These are phyloP conservation scores for Mystacides longicornis DNA, from an alignment of 2,888 invertebrate species.

Conservation along the genomic window DNA sequence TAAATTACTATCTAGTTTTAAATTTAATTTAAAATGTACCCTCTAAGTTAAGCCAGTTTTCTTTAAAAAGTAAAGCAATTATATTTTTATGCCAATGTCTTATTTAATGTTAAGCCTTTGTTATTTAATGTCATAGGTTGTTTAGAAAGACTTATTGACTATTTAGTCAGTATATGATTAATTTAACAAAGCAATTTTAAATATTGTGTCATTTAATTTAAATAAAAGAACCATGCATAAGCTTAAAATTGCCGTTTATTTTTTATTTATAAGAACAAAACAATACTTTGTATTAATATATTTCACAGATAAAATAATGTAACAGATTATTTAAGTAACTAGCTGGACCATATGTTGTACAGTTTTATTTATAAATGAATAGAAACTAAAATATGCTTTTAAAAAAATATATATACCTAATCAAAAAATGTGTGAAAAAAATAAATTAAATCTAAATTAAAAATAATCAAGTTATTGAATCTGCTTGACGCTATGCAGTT, in stretches of 20 bases:
- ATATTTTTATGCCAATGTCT: not conserved
- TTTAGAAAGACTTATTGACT: too few relatives aligned
- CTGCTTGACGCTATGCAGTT: too few relatives aligned
- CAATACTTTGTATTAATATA: not conserved
- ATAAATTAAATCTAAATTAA: too few relatives aligned
- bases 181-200: not conserved
- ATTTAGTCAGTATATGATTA: not conserved
- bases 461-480: too few relatives aligned
- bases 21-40: not conserved
- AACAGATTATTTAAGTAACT: too few relatives aligned
- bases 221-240: not conserved
- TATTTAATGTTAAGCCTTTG: not conserved
- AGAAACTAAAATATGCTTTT: too few relatives aligned
- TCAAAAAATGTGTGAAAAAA: too few relatives aligned
- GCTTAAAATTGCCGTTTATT: not conserved
- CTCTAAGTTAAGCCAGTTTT: not conserved
- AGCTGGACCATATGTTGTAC: too few relatives aligned
- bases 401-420: too few relatives aligned
- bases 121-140: too few relatives aligned
- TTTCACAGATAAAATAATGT: not conserved
- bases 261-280: not conserved
- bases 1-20: not conserved
- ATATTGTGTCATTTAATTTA: too few relatives aligned
- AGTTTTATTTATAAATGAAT: too few relatives aligned
- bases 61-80: not conserved